Evolutionary conservation across 2,888 invertebrate species (phyloP), one percentile per base, ranked within the genome.

Genomic region (Tubulanus polymorphus): DNA sequence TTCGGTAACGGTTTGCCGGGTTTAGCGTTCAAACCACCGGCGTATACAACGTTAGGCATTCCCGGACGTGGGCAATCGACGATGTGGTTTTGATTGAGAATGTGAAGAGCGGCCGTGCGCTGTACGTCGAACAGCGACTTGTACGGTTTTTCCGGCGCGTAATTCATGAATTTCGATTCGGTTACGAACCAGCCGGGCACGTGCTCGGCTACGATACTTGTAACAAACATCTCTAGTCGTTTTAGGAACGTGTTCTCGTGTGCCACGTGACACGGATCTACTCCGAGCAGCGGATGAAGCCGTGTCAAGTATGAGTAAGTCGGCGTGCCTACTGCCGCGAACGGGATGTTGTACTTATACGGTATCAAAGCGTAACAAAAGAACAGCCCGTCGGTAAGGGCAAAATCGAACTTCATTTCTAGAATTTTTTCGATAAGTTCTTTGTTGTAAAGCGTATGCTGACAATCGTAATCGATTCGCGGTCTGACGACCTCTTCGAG

Each of bases 31-130:
- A 66, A 29, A 10, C 64, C 63, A 15, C 67, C 65, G 32, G 63
- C 57, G 15, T 47, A 41, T 8, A 61, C 60, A 3, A 59, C 37
- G 48, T 68, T 63, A 2, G 65, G 65, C 48, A 63, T 48, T 6
- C 37, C 6, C 1, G 65, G 63, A 2, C 51, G 20, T 1, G 64
- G 63, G 27, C 55, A 63, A 47, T 61, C 60, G 25, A 70, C 46
- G 1, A 64, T 45, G 26, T 53, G 45, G 29, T 69, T 66, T 2
- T 26, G 15, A 6, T 63, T 63, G 5, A 59, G 26, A 10, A 68
- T 37, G 51, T 58, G 61, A 45, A 67, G 23, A 32, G 41, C 18
- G 18, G 41, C 18, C 6, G 18, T 41, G 20, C 23, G 18, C 5
- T 18, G 20, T 20, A 41, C 20, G 6, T 41, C 6, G 3, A 18